A percentile compares a stretch with the other conserved stretches of the same genome.
These are phyloP conservation scores for Melanogrammus aeglefinus DNA, from an alignment of 2,797 vertebrate genomes.

Conservation along the genomic window DNA sequence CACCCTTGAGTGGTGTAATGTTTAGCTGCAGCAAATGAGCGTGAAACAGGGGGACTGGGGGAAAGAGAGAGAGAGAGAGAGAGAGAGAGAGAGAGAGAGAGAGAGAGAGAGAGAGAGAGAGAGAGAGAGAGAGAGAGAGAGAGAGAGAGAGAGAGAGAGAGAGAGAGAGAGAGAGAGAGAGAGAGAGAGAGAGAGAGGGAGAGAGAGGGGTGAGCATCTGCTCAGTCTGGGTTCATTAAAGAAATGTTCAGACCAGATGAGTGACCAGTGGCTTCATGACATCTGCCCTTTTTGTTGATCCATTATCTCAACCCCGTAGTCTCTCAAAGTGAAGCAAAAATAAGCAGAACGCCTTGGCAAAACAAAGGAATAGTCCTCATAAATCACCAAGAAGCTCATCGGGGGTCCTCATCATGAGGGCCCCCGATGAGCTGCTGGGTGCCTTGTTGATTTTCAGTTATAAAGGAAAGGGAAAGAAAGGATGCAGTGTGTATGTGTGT, in stretches of 20 bases:
- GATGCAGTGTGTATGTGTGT: slow-evolving; percentile 46
- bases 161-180: neutral
- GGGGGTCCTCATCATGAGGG: slow-evolving; percentile 35
- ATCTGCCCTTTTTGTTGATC: slow-evolving; percentile 53
- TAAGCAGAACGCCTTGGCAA: slow-evolving; percentile 55
- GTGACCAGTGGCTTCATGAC: slow-evolving; percentile 41
- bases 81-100: slow-evolving; percentile 3
- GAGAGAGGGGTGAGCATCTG: slow-evolving; percentile 15
- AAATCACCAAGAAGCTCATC: slow-evolving; percentile 58
- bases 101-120: slow-evolving; percentile 2
- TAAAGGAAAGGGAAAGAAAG: slow-evolving; percentile 56
- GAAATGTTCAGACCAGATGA: slow-evolving; percentile 62
- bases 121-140: neutral
- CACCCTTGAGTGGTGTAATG: neutral
- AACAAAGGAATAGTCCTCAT: slow-evolving; percentile 63
- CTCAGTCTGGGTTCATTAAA: slow-evolving; percentile 21
- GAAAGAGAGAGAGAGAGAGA: too few relatives aligned
- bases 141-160: too few relatives aligned
- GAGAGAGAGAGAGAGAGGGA: neutral
- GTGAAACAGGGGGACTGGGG: neutral
- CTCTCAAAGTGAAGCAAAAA: slow-evolving; percentile 62
- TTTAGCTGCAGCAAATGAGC: neutral
- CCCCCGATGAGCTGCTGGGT: slow-evolving; percentile 30
- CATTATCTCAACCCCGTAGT: slow-evolving; percentile 63
- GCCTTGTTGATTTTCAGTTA: slow-evolving; percentile 49